Base-by-base conservation (phyloP, 2,797 vertebrate species). In the Malurus splendens region DNA sequence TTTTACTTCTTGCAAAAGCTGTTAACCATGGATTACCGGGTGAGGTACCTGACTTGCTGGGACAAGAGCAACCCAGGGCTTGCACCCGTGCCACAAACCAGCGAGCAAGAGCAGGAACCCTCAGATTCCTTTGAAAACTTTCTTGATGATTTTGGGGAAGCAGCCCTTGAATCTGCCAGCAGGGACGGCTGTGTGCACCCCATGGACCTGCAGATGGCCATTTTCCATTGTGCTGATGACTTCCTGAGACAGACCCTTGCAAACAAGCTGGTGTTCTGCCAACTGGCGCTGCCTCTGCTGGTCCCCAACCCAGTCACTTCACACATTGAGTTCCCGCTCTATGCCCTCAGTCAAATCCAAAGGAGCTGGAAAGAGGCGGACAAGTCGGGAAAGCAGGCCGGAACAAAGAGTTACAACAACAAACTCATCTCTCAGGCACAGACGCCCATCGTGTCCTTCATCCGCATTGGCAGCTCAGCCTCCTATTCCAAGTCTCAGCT, bases 141-240 rank as follows among this genome's bases (percentile, higher is more conserved):
- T 14, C 56, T 94, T 7, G 47, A 5, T 6, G 6, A 85, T 65
- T 75, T 18, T 27, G 27, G 56, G 38, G 38, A 54, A 45, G n/a
- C 52, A 20, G 44, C 8, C 30, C 20, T 17, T 6, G 14, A 6
- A 28, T 8, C 54, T 61, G 30, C 41, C 23, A 9, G 3, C 12
- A 23, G 16, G 9, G 64, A 42, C 19, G 30, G 41, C 5, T 18
- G 3, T 0, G 79, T 97, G 32, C 96, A 97, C 86, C 97, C 97
- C 70, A 97, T 98, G 95, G 97, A 98, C 51, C 44, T 98, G 33
- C 97, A 98, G 67, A 97, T 98, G 97, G 96, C 96, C 17, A 89
- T 97, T 48, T 97, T 96, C 72, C 95, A 97, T 64, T 97, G 97
- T 15, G 95, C 97, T 61, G 96, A 98, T 74, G 67, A 92, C 32